phyloP scores from a whole-genome alignment of 2,888 invertebrate genomes.

The Euplexia lucipara region DNA sequence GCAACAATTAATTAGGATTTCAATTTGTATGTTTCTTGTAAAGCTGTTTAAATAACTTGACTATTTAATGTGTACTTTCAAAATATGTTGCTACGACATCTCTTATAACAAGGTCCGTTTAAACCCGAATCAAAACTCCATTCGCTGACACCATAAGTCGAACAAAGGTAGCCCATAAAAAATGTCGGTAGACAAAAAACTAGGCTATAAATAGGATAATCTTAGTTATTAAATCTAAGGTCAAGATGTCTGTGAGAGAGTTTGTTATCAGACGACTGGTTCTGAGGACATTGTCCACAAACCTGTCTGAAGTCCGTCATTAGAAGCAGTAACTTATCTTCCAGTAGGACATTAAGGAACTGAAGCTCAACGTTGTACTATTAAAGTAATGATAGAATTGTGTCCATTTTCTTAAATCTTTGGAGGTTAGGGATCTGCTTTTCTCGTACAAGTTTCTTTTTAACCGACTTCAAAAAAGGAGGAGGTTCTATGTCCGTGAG shows the following conservation, averaged over 20 bases:
- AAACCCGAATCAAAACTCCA: slow-evolving; percentile 12
- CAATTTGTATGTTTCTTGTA: no score
- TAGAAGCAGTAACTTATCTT: not conserved
- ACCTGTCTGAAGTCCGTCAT: slow-evolving; percentile 58
- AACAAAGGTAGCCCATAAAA: slow-evolving; percentile 40
- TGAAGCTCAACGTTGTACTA: not conserved
- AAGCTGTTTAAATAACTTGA: not conserved
- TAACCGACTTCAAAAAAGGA: no score
- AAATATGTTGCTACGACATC: not conserved
- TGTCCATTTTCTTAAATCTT: no score
- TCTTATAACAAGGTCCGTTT: not conserved
- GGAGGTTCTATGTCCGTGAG: no score
- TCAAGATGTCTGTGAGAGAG: slow-evolving; percentile 72
- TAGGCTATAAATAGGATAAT: slow-evolving; percentile 52
- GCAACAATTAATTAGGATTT: no score
- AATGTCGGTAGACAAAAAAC: slow-evolving; percentile 45
- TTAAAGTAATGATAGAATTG: not conserved
- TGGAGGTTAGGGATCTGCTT: not conserved
- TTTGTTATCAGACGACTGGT: slow-evolving; percentile 66
- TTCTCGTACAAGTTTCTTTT: not conserved
- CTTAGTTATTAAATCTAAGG: slow-evolving; percentile 60
- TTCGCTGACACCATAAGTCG: slow-evolving; percentile 19
- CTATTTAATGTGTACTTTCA: not conserved
- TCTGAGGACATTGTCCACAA: slow-evolving; percentile 71
- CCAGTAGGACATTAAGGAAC: not conserved